Base-by-base conservation (phyloP, 2,888 invertebrate species). In the Polyommatus icarus region DNA sequence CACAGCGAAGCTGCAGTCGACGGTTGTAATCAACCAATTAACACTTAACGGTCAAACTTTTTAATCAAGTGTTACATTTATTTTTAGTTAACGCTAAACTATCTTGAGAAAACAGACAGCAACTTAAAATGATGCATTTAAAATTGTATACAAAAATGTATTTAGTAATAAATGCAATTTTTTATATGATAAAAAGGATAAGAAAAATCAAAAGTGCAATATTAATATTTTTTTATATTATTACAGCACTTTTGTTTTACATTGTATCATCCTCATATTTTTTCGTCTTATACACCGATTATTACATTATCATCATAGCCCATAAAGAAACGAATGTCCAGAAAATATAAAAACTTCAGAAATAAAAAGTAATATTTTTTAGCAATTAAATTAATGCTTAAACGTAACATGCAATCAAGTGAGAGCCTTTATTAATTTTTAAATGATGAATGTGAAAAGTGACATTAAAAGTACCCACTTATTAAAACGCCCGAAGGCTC, bases 11-110 rank as follows among this genome's bases (percentile, higher is more conserved):
- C 80, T 79, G 80, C 78, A 78, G 76, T 76, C 71, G 76, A 78
- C 73, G 78, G 78, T 76, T 78, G 79, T 80, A 78, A 80, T 81
- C 79, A 78, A 76, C 79, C 79, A 80, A 82, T 82, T 81, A 82
- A 80, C 81, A 80, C 80, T 80, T 76, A 79, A 67, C 78, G 77
- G 77, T 73, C 54, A 71, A 78, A 78, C 79, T 78, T 79, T 78
- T 36, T 71, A 71, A 73, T 57, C n/a, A 20, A 54, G 57, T 77
- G 36, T 57, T 57, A 71, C 67, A 15, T 67, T 67, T 67, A 67
- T 67, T 32, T 67, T 67, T 18, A 50, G 54, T 75, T 75, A 15
- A 50, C 54, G 54, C 24, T 75, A 75, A 50, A 75, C 29, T 46
- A 20, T 50, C 20, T 75, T 50, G 24, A 29, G 46, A 50, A 50